phyloP scores from a whole-genome alignment of 2,797 vertebrate species.

The Sphenodon punctatus region DNA sequence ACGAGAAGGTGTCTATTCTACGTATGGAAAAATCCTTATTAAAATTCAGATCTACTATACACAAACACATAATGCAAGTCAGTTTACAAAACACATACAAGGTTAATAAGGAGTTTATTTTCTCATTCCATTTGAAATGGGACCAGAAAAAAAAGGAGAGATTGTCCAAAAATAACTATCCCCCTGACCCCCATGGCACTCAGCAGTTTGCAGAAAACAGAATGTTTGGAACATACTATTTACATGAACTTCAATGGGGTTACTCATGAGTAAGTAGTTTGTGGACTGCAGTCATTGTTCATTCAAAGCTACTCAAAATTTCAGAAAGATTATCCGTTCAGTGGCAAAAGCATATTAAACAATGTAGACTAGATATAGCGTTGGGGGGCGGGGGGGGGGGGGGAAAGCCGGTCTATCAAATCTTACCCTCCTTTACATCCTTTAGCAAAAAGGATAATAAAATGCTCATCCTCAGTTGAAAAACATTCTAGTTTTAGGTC shows the following conservation, averaged over 20 bases:
- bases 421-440: slow-evolving; percentile 22
- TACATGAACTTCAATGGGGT: too few species aligned
- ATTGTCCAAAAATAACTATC: neutral
- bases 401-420: too few species aligned
- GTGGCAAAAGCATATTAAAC: slow-evolving; percentile 40
- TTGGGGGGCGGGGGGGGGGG: too few species aligned
- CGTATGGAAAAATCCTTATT: too few species aligned
- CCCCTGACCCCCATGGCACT: neutral
- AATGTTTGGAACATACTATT: slow-evolving; percentile 30
- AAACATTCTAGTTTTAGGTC: slow-evolving; percentile 55
- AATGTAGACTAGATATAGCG: slow-evolving; percentile 27
- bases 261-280: too few species aligned
- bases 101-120: neutral
- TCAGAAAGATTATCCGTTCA: slow-evolving; percentile 55
- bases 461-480: slow-evolving; percentile 57
- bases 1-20: too few species aligned
- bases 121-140: neutral
- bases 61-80: too few species aligned
- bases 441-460: slow-evolving; percentile 60
- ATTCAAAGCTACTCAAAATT: slow-evolving; percentile 31
- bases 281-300: too few species aligned
- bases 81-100: too few species aligned
- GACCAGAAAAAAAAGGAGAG: neutral
- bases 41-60: too few species aligned
- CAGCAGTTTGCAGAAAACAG: slow-evolving; percentile 9